Conservation (phyloP, 2,888 invertebrate species). For the Phaonia tiefii region DNA sequence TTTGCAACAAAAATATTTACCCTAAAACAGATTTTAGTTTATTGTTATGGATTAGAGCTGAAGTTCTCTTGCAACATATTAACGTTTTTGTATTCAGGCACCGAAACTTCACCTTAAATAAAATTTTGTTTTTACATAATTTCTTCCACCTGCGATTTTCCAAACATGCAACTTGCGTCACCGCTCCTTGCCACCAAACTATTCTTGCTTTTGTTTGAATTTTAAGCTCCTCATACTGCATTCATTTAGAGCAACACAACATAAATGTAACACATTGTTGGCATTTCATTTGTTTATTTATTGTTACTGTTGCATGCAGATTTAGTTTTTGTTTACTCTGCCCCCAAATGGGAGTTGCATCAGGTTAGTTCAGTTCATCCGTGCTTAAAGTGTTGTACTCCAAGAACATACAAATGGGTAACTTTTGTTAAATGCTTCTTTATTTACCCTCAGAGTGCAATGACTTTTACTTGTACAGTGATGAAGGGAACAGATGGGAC, state of each 20-base stretch:
- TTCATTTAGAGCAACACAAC: background rate
- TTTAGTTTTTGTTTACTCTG: slow-evolving; percentile 32
- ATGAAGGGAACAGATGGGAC: background rate
- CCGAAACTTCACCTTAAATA: too few species aligned
- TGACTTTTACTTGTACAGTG: too few species aligned
- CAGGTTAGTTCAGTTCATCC: background rate
- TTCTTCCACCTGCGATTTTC: too few species aligned
- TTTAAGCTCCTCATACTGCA: slow-evolving; percentile 3
- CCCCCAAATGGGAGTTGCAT: slow-evolving; percentile 29
- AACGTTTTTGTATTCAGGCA: too few species aligned
- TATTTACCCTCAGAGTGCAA: slow-evolving; percentile 26
- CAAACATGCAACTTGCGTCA: too few species aligned
- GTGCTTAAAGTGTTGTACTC: slow-evolving; percentile 11
- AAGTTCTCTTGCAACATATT: too few species aligned
- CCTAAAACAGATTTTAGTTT: slow-evolving; percentile 6
- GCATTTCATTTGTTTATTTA: too few species aligned
- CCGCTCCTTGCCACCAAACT: too few species aligned
- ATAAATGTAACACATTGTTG: slow-evolving; percentile 4
- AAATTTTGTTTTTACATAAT: too few species aligned
- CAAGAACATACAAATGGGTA: slow-evolving; percentile 45
- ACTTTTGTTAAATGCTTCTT: slow-evolving; percentile 16
- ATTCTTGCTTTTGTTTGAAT: too few species aligned
- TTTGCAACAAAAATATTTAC: slow-evolving; percentile 2
- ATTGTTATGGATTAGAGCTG: background rate
- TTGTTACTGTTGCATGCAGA: slow-evolving; percentile 20